phyloP scores from a whole-genome alignment of 1,140 invertebrate species.

The Eupeodes corollae region DNA sequence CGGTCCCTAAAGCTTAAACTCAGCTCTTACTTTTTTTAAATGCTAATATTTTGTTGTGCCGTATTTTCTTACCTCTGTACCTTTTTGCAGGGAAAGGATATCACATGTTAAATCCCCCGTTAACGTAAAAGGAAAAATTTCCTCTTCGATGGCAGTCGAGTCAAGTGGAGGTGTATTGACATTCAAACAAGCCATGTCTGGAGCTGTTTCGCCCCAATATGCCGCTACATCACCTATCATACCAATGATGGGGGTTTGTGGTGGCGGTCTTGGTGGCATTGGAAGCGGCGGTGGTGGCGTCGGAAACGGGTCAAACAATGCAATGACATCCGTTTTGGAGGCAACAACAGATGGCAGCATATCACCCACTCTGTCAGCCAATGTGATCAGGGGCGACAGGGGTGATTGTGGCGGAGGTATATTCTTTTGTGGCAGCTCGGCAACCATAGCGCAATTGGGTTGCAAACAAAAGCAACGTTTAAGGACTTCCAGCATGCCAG shows the following conservation, averaged over 20 bases:
- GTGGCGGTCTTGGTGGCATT: not conserved
- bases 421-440: slow-evolving; percentile 10
- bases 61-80: not conserved
- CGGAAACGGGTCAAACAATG: not conserved
- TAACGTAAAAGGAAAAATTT: not conserved
- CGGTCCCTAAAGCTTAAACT: too few species aligned
- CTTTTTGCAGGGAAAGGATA: slow-evolving; percentile 23
- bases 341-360: slow-evolving; percentile 2
- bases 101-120: slow-evolving; percentile 19
- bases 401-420: not conserved
- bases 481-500: slow-evolving; percentile 35
- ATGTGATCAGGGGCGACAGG: not conserved
- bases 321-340: slow-evolving; percentile 1
- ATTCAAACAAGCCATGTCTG: slow-evolving; percentile 33
- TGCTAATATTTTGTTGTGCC: slow-evolving; percentile 1
- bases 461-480: slow-evolving; percentile 21
- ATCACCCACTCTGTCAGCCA: slow-evolving; percentile 4
- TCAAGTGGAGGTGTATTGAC: slow-evolving; percentile 21
- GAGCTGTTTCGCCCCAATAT: slow-evolving; percentile 33
- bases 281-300: not conserved
- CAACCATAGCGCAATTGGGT: slow-evolving; percentile 13
- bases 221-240: slow-evolving; percentile 6
- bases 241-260: not conserved
- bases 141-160: not conserved
- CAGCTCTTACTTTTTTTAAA: not conserved